phyloP scores from a whole-genome alignment of 2,797 vertebrate species.

The Oreochromis grahami region DNA sequence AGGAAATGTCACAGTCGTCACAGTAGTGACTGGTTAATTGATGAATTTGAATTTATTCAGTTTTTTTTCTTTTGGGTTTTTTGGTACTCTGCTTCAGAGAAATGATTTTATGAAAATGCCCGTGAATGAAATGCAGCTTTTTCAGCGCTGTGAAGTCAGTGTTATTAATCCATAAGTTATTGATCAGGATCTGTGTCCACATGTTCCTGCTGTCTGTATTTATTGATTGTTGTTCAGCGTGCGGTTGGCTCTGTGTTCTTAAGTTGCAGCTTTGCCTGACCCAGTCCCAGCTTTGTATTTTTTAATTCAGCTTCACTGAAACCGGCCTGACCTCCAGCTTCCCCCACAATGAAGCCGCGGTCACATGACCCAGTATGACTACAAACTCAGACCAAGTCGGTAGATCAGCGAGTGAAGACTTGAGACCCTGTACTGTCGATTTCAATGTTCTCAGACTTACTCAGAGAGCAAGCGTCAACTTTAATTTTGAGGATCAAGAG shows the following conservation, averaged over 20 bases:
- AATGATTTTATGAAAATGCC: background rate
- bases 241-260: background rate
- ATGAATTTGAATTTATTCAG: background rate
- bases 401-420: background rate
- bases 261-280: background rate
- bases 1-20: conserved; percentile 10
- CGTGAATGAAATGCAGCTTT: background rate
- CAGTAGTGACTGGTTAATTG: background rate
- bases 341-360: background rate
- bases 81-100: background rate
- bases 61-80: background rate
- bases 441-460: background rate
- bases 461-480: background rate
- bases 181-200: background rate
- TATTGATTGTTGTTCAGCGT: background rate
- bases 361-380: background rate
- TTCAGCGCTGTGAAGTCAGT: background rate
- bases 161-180: background rate
- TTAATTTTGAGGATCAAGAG: accelerated
- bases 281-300: background rate
- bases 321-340: conserved; percentile 4
- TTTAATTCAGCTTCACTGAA: background rate
- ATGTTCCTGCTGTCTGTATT: background rate
- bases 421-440: accelerated
- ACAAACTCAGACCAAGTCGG: background rate